Evolutionary conservation across 2,797 vertebrate species (phyloP).

Genomic region (Hypotaenidia okinawae): DNA sequence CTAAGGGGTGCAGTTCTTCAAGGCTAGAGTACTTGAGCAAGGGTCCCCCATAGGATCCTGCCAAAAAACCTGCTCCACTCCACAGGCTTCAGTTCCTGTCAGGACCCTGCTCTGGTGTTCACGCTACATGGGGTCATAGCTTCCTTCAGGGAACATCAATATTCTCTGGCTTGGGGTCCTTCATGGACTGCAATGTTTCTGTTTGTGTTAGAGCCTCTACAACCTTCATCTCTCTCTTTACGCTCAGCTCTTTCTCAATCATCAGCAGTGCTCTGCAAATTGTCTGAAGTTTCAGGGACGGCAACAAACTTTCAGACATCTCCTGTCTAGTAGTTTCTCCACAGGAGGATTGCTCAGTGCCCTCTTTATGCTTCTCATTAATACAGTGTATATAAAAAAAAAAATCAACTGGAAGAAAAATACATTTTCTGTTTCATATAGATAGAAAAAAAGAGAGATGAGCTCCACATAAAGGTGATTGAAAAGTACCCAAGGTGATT

Average conservation of each 20-base stretch:
- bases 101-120: neutral
- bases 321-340: neutral
- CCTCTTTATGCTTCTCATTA: constrained; percentile 2
- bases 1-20: neutral
- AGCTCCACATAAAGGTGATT: constrained; percentile 26
- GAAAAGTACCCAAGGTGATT: constrained; percentile 32
- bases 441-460: neutral
- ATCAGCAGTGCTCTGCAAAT: neutral
- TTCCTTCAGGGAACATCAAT: neutral
- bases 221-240: neutral
- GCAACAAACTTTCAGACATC: neutral
- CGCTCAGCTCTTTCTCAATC: neutral
- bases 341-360: neutral
- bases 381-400: neutral
- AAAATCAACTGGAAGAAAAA: neutral
- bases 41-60: fast-evolving
- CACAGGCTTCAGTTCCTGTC: neutral
- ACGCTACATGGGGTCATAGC: too few relatives aligned
- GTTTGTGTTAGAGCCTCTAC: neutral
- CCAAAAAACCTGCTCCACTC: neutral
- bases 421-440: constrained; percentile 19
- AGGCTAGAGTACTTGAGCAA: fast-evolving
- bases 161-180: neutral
- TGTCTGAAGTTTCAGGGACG: neutral
- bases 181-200: neutral